These are phyloP conservation scores for Oreohelix idahoensis DNA, from an alignment of 1,140 invertebrate species.

Conservation along the genomic window DNA sequence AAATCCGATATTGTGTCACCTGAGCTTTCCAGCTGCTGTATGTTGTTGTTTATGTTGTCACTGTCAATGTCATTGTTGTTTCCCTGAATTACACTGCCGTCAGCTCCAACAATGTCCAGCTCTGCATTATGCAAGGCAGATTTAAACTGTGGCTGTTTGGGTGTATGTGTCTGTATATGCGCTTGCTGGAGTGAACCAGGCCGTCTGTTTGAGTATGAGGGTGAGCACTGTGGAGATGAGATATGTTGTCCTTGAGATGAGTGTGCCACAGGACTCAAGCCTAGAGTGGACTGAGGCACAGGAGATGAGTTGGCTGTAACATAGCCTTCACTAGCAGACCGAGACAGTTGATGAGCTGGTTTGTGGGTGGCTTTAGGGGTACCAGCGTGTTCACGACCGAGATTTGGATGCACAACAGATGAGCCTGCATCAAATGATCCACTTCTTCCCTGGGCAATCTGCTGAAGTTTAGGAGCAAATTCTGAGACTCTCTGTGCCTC, in stretches of 20 bases:
- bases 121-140: neutral
- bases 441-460: constrained; percentile 13
- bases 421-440: neutral
- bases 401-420: neutral
- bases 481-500: neutral
- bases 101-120: neutral
- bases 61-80: neutral
- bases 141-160: neutral
- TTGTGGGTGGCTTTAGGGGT: neutral
- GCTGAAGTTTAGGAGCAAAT: neutral
- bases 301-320: constrained; percentile 5
- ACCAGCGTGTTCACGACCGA: neutral
- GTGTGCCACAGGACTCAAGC: neutral
- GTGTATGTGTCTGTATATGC: neutral
- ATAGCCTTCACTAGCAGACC: constrained; percentile 28
- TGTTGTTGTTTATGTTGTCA: constrained; percentile 18
- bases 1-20: neutral
- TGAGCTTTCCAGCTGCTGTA: neutral
- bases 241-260: neutral
- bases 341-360: constrained; percentile 15
- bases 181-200: neutral
- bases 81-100: neutral
- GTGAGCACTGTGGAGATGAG: neutral
- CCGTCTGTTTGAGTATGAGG: neutral
- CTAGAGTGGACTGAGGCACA: neutral